Evolutionary conservation across 2,797 vertebrate genomes (phyloP).

Genomic region (Propithecus perrieri): DNA sequence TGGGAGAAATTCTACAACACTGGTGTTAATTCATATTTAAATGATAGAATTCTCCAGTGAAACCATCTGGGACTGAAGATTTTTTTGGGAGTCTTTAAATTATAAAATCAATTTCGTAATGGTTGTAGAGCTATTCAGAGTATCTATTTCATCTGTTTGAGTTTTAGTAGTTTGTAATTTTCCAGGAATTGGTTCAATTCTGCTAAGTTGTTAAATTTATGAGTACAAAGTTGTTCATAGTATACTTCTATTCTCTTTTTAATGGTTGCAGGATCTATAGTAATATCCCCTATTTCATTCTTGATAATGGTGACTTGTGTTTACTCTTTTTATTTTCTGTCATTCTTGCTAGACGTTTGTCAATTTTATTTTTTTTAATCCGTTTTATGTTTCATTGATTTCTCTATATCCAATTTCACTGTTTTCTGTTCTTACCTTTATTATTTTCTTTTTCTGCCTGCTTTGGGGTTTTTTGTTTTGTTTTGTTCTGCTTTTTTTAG

Average conservation of each 20-base stretch:
- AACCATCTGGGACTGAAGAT: not conserved
- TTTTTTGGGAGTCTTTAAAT: not conserved
- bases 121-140: not conserved
- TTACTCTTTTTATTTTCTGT: not conserved
- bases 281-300: not conserved
- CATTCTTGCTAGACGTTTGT: not conserved
- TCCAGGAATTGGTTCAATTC: not conserved
- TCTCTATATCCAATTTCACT: not conserved
- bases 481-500: not conserved
- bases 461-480: not conserved
- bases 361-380: not conserved
- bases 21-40: conserved; percentile 5
- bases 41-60: not conserved
- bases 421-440: not conserved
- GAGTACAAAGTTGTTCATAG: not conserved
- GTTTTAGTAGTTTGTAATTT: not conserved
- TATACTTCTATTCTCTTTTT: not conserved
- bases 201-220: not conserved
- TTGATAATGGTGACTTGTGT: not conserved
- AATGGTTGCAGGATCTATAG: not conserved
- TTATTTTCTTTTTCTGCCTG: not conserved
- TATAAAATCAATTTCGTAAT: not conserved
- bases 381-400: not conserved
- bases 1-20: not conserved
- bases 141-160: not conserved